Evolutionary conservation across 2,888 invertebrate genomes (phyloP).

Genomic region (Acanthoscelides obtectus): DNA sequence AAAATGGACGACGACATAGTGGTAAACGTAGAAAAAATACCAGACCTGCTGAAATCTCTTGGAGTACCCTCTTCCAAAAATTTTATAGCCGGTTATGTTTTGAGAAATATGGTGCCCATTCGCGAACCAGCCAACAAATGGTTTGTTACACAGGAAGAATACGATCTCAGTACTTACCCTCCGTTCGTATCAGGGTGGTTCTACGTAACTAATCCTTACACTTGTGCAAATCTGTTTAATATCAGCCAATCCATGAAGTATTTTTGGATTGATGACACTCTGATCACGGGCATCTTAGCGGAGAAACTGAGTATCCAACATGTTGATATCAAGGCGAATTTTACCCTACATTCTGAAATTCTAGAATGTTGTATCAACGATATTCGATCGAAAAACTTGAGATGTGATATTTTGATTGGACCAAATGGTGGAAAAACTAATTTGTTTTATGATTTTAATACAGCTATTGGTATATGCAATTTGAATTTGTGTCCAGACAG

Average conservation of each 20-base stretch:
- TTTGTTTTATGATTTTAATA: conserved; percentile 61
- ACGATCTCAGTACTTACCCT: conserved; percentile 58
- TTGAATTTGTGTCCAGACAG: conserved; percentile 53
- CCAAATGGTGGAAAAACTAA: conserved; percentile 74
- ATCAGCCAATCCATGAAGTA: conserved; percentile 56
- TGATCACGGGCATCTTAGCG: conserved; percentile 75
- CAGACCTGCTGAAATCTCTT: conserved; percentile 45
- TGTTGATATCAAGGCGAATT: conserved; percentile 56
- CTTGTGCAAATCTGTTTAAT: conserved; percentile 55
- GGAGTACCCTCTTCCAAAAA: conserved; percentile 33
- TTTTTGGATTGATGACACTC: conserved; percentile 92
- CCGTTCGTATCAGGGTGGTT: conserved; percentile 80
- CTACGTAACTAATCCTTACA: conserved; percentile 67
- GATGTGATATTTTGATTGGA: conserved; percentile 67
- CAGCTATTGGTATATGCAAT: conserved; percentile 58
- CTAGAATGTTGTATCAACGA: conserved; percentile 70
- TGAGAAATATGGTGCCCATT: conserved; percentile 59
- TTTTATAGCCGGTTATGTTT: conserved; percentile 62
- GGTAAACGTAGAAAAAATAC: conserved; percentile 60
- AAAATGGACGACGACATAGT: conserved; percentile 83
- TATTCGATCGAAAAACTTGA: conserved; percentile 51
- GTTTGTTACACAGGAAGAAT: conserved; percentile 70
- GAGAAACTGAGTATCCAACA: conserved; percentile 55
- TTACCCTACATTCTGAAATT: conserved; percentile 66
- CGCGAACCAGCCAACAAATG: conserved; percentile 70